Evolutionary conservation across 23 tunicate genomes (phyloP).

Genomic region (Ascidia mentula): DNA sequence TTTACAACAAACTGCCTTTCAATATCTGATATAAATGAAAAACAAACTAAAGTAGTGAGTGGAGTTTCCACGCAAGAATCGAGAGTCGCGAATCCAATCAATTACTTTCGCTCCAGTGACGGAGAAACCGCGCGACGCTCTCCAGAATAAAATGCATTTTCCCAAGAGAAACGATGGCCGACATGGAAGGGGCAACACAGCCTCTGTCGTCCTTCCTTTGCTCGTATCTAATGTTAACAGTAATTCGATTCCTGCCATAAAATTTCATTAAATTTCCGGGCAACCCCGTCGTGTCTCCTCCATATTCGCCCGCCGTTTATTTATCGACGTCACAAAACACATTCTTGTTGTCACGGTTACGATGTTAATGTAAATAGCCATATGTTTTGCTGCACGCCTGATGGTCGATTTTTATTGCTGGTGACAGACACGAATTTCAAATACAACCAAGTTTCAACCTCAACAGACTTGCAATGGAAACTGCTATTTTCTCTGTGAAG

Average conservation of each 20-base stretch:
- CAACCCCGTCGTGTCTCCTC: too few relatives aligned
- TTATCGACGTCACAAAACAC: too few relatives aligned
- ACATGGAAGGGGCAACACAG: background rate
- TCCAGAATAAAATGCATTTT: background rate
- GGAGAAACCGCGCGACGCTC: background rate
- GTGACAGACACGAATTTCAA: too few relatives aligned
- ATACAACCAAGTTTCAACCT: too few relatives aligned
- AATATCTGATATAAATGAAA: background rate
- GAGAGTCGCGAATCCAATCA: background rate
- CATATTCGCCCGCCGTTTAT: too few relatives aligned
- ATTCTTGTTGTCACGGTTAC: too few relatives aligned
- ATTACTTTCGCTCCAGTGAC: background rate
- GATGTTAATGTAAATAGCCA: too few relatives aligned
- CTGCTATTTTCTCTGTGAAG: too few relatives aligned
- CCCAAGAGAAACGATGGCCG: slow-evolving; percentile 1
- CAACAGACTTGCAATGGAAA: too few relatives aligned
- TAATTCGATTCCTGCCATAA: background rate
- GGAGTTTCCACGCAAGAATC: background rate
- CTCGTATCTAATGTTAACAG: slow-evolving; percentile 1
- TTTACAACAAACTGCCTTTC: background rate
- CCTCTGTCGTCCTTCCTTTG: background rate
- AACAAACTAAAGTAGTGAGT: background rate
- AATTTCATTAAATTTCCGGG: background rate
- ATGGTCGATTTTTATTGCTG: too few relatives aligned
- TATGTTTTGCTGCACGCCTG: too few relatives aligned